phyloP scores from a whole-genome alignment of 1,140 invertebrate species.

The Lysiphlebus fabarum region DNA sequence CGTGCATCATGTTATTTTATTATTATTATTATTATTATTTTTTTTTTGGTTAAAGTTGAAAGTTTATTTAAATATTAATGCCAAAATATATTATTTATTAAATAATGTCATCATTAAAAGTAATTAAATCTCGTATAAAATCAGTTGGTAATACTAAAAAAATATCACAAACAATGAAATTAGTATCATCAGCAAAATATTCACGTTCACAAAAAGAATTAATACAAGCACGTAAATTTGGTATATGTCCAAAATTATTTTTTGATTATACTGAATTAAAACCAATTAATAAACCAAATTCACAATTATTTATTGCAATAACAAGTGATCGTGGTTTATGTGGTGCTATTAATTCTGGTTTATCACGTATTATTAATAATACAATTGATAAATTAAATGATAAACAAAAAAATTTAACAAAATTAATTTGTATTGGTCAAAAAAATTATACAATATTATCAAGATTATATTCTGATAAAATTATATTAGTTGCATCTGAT shows the following conservation, averaged over 20 bases:
- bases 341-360: slow-evolving; percentile 80
- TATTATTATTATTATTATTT: no score
- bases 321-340: slow-evolving; percentile 91
- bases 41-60: no score
- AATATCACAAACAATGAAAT: slow-evolving; percentile 99
- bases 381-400: not conserved
- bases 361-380: not conserved
- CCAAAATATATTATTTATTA: no score
- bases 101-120: slow-evolving; percentile 91
- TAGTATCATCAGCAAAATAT: slow-evolving; percentile 89
- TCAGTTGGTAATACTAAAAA: slow-evolving; percentile 98
- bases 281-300: slow-evolving; percentile 61
- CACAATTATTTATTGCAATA: slow-evolving; percentile 79
- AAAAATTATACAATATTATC: slow-evolving; percentile 81
- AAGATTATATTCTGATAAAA: slow-evolving; percentile 73
- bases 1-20: no score
- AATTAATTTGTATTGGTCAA: slow-evolving; percentile 87
- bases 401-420: slow-evolving; percentile 62
- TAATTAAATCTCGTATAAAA: slow-evolving; percentile 88
- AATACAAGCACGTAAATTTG: slow-evolving; percentile 80
- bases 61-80: no score
- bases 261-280: slow-evolving; percentile 76
- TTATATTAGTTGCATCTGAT: slow-evolving; percentile 74
- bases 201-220: slow-evolving; percentile 88
- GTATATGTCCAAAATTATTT: slow-evolving; percentile 78